Base-by-base conservation (phyloP, 2,888 invertebrate species). In the Microctonus hyperodae region DNA sequence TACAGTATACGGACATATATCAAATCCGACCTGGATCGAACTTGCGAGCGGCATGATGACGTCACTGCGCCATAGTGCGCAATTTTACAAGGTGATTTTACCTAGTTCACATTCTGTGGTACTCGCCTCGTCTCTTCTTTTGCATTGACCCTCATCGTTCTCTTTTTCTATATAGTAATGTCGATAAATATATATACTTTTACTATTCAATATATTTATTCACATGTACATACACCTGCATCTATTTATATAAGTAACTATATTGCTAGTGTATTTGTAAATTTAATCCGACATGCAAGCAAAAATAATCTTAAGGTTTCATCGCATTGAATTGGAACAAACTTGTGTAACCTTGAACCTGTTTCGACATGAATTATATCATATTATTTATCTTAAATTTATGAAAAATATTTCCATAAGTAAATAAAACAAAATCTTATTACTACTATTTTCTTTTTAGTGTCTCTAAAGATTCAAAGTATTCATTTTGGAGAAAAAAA, bases 51-150 rank as follows among this genome's bases (percentile, higher is more conserved):
- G 50, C 67, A 16, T 7, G 64, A 69, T 74, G 72, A 72, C 74
- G 73, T 70, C 73, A 73, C 69, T 73, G 72, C 65, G 55, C 69
- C 70, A 72, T 68, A 71, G 67, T 72, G 70, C 71, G 72, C 69
- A 73, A 76, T 73, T 72, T 72, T 69, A 67, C 68, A 71, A 73
- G 72, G 72, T 68, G 72, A 75, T 73, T 71, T 70, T 50, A 53
- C 64, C 65, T 69, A 64, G 66, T 68, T 61, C 67, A 28, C 40
- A 37, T 65, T 65, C 53, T 31, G n/a, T n/a, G n/a, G n/a, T 7
- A 7, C 28, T 28, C 44, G n/a, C 60, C 55, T 62, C 35, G 1
- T 60, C 44, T 44, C 16, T 25, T 7, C 9, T 37, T 11, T 31
- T 23, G 37, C 25, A 20, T 37, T 23, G 23, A 28, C 55, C 62